Percentiles rank a stretch among this genome's conserved stretches.
Evolutionary conservation across 2,888 invertebrate species (phyloP).

Genomic region (Pseudococcus longispinus): DNA sequence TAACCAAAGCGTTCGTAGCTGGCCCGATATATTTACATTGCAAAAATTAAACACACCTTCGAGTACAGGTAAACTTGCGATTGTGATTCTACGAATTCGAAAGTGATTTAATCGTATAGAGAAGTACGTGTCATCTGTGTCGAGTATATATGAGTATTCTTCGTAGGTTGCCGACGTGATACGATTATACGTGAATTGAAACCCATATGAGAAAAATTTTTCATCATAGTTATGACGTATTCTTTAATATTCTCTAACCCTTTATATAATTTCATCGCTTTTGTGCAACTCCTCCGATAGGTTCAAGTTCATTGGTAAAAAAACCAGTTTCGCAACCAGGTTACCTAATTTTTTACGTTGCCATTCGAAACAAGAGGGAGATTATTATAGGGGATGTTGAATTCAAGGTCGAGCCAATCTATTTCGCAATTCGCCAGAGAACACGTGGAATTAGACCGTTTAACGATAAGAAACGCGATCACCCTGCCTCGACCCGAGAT

Average conservation of each 20-base stretch:
- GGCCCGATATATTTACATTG: background rate
- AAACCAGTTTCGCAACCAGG: background rate
- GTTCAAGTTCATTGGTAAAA: constrained; percentile 1
- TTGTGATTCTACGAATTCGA: background rate
- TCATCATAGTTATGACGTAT: background rate
- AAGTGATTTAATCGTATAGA: background rate
- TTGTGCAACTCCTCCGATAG: background rate
- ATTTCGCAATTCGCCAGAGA: background rate
- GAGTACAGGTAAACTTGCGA: background rate
- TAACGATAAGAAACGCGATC: background rate
- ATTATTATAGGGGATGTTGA: background rate
- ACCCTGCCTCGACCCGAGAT: background rate
- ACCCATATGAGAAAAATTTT: background rate
- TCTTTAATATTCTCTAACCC: background rate
- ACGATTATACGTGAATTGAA: background rate
- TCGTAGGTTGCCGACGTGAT: background rate
- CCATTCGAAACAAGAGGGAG: background rate
- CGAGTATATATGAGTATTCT: background rate
- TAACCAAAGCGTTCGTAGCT: background rate
- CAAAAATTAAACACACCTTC: constrained; percentile 9
- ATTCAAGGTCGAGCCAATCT: background rate
- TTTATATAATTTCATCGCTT: background rate
- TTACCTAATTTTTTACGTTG: background rate
- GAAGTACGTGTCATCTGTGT: background rate
- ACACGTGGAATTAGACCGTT: background rate